phyloP scores from a whole-genome alignment of 2,113 vertebrate species.

The Malaclemys terrapin region DNA sequence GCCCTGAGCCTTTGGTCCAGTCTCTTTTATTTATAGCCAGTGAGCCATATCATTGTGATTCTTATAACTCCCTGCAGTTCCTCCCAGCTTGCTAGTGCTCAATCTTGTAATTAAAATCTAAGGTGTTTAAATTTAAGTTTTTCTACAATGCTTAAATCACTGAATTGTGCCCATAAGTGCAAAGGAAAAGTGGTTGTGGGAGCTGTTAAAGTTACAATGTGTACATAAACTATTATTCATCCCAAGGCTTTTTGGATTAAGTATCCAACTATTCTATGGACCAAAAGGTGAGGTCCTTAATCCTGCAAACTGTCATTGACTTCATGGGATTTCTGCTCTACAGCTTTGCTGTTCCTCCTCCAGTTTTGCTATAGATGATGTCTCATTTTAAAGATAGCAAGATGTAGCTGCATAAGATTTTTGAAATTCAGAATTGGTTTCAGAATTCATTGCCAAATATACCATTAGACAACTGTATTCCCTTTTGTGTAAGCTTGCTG shows the following conservation, averaged over 20 bases:
- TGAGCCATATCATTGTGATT: background rate
- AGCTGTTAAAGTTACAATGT: background rate
- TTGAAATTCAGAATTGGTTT: background rate
- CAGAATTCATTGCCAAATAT: background rate
- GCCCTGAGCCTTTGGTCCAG: background rate
- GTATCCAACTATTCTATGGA: background rate
- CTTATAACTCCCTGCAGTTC: background rate
- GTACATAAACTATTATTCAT: background rate
- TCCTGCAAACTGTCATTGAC: background rate
- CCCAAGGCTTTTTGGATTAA: background rate
- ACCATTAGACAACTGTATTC: background rate
- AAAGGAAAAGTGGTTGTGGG: background rate
- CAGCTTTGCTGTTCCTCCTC: background rate
- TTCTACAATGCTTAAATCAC: background rate
- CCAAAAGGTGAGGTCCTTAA: background rate
- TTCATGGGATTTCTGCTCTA: background rate
- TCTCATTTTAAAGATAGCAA: background rate
- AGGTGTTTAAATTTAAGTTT: background rate
- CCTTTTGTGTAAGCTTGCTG: background rate
- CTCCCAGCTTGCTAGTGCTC: background rate
- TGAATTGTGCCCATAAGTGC: background rate
- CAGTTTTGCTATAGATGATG: background rate
- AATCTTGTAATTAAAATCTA: background rate
- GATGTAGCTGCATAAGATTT: background rate
- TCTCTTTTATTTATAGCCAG: background rate